Evolutionary conservation across 2,797 vertebrate species (phyloP).

Genomic region (Pipistrellus kuhlii): DNA sequence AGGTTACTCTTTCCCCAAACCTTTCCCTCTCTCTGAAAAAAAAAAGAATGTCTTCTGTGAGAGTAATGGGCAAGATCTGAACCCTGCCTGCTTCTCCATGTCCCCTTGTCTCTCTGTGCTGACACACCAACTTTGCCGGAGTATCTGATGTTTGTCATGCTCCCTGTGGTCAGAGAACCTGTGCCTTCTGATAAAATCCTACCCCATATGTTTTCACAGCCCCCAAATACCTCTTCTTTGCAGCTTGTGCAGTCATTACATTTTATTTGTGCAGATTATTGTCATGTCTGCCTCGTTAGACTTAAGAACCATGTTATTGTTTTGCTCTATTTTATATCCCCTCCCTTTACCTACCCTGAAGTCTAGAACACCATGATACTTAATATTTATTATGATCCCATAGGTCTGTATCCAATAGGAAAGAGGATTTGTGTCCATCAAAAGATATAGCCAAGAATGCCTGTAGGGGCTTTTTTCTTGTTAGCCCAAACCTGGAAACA

Average conservation of each 20-base stretch:
- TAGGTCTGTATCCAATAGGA: background rate
- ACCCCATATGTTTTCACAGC: fast-evolving
- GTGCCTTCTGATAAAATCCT: background rate
- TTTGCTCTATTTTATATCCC: background rate
- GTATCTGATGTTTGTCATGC: too few relatives aligned
- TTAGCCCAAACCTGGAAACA: background rate
- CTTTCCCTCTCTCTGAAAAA: background rate
- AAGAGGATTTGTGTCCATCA: background rate
- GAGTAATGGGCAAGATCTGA: background rate
- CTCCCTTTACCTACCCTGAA: background rate
- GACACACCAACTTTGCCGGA: background rate
- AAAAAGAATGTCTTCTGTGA: background rate
- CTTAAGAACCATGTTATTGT: background rate
- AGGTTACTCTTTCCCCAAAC: background rate
- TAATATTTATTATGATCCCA: background rate
- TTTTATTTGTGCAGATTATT: background rate
- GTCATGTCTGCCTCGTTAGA: background rate
- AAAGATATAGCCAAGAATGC: background rate
- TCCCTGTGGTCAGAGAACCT: background rate
- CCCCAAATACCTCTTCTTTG: background rate
- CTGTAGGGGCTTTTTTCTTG: background rate
- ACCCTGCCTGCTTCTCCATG: background rate
- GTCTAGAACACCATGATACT: background rate
- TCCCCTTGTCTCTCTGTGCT: background rate
- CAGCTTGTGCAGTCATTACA: background rate